Evolutionary conservation across 2,888 invertebrate genomes (phyloP), one percentile per base, ranked within the genome.

Genomic region (Cephus rjabovi): DNA sequence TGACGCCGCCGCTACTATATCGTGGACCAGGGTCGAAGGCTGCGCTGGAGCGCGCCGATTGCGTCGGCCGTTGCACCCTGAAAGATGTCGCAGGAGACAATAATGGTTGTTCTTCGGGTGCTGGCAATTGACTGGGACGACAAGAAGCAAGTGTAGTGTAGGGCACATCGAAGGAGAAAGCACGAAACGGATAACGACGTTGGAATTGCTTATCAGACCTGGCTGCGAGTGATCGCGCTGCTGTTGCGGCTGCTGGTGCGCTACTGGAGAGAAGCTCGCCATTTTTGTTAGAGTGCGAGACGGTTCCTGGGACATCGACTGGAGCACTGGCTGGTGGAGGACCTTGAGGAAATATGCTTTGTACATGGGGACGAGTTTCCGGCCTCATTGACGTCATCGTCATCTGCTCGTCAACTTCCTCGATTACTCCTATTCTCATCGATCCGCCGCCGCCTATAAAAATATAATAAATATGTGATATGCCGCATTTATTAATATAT

Each of bases 361-460:
- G 86, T 15, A 91, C 89, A 78, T 90, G 91, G 0, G 91, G 91
- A 31, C 87, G 86, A 76, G 91, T 89, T 89, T 94, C 90, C 88
- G 93, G 91, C 86, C 95, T 94, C 92, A 94, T 94, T 73, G 97
- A 96, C 9, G 95, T 96, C 79, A 96, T 95, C 12, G 97, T 97
- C 86, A 95, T 93, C 90, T 97, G 97, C 88, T 97, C 97, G 87
- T 97, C 97, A 0, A 93, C 92, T 83, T 93, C 93, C 82, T 92
- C 92, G 73, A 92, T 92, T 9, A 90, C 91, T 3, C 89, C 91
- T 77, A 91, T 90, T 76, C 88, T 87, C 87, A 88, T 90, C 0
- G 91, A 89, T 4, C 91, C 90, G 34, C 83, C 85, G 4, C 81
- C 81, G 34, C 75, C 86, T 83, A 31, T 1, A 15, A 31, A 23